Evolutionary conservation across 2,797 vertebrate genomes (phyloP).

Genomic region (Threskiornis aethiopicus): DNA sequence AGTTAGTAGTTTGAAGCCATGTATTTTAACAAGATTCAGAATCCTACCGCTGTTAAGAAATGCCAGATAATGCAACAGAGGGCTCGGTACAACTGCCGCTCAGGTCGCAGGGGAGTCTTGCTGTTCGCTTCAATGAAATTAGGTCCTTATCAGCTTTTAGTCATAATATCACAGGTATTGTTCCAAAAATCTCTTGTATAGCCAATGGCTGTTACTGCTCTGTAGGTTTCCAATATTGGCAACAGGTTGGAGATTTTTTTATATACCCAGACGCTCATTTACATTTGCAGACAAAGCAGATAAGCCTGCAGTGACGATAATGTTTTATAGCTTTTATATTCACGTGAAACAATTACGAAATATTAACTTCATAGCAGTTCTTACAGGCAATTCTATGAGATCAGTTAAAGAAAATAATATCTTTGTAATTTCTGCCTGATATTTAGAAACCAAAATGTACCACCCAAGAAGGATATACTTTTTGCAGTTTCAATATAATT

Average conservation of each 20-base stretch:
- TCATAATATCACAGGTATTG: background rate
- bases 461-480: background rate
- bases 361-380: background rate
- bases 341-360: background rate
- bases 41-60: background rate
- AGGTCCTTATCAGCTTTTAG: background rate
- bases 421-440: background rate
- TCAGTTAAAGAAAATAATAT: background rate
- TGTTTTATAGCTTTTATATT: background rate
- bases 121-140: background rate
- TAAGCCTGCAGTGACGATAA: background rate
- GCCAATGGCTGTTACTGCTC: background rate
- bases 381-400: background rate
- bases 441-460: background rate
- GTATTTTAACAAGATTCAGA: background rate
- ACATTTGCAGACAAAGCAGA: background rate
- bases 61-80: background rate
- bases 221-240: background rate
- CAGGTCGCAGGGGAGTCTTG: background rate
- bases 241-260: background rate
- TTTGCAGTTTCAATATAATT: background rate
- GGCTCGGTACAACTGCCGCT: background rate
- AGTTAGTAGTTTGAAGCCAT: background rate
- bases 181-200: background rate
- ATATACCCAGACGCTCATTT: background rate